Evolutionary conservation across 2,113 vertebrate genomes (phyloP).

Genomic region (Oreochromis aureus): DNA sequence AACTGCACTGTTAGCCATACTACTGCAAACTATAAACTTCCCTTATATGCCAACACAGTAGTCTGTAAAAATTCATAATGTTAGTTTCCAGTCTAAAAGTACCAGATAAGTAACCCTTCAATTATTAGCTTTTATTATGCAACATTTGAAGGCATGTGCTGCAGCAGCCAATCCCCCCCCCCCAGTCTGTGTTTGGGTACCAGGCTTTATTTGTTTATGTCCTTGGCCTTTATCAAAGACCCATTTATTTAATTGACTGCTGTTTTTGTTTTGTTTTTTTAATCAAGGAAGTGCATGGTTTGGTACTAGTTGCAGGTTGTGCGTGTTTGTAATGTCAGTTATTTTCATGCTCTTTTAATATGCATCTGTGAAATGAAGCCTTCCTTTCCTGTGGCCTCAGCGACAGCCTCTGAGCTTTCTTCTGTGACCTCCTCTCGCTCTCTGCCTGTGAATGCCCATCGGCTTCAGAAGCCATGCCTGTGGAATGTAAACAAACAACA

Average conservation of each 20-base stretch:
- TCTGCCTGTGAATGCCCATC: conserved; percentile 12
- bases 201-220: not conserved
- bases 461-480: not conserved
- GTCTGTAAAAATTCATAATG: not conserved
- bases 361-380: not conserved
- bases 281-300: not conserved
- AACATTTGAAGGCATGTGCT: not conserved
- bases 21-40: not conserved
- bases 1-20: not conserved
- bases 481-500: conserved; percentile 60
- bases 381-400: not conserved
- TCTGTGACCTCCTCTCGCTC: not conserved
- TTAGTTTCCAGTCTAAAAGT: not conserved
- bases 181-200: not conserved
- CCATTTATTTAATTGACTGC: not conserved
- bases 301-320: not conserved
- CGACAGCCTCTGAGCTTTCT: not conserved
- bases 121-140: not conserved
- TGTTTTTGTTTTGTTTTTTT: not conserved
- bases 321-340: not conserved
- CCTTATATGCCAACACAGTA: not conserved
- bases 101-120: not conserved
- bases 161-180: not conserved
- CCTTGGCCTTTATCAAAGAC: not conserved
- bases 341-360: not conserved